Evolutionary conservation across 2,797 vertebrate genomes (phyloP).

Genomic region (Sebastes itinus): DNA sequence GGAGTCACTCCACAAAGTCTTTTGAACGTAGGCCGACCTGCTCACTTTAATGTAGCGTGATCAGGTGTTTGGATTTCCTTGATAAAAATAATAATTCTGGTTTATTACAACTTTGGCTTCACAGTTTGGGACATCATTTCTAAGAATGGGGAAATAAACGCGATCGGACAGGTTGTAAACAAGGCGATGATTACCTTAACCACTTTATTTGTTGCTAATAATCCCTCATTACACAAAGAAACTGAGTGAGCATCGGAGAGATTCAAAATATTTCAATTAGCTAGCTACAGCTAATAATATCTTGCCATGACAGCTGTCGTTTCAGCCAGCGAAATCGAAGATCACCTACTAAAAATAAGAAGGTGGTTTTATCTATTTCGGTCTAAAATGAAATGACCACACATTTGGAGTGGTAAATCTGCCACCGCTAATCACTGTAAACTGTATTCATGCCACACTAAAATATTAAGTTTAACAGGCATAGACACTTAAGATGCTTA

Average conservation of each 20-base stretch:
- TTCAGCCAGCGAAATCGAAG: rapidly evolving
- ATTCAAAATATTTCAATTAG: neutral
- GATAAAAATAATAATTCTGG: constrained; percentile 6
- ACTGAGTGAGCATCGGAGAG: neutral
- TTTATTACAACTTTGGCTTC: constrained; percentile 12
- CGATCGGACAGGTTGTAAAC: neutral
- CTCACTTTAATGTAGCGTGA: neutral
- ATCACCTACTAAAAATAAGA: neutral
- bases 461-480: neutral
- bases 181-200: neutral
- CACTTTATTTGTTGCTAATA: neutral
- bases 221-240: neutral
- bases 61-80: neutral
- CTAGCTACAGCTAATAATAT: too few species aligned
- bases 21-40: neutral
- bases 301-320: too few species aligned
- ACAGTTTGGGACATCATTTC: neutral
- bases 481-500: neutral
- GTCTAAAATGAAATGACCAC: neutral
- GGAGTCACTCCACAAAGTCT: neutral
- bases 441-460: neutral
- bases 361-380: neutral
- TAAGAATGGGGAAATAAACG: neutral
- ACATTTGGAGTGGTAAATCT: neutral
- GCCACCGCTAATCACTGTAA: neutral